Conservation (phyloP, 2,113 vertebrate genomes). For the Trochalopteron elliotii region DNA sequence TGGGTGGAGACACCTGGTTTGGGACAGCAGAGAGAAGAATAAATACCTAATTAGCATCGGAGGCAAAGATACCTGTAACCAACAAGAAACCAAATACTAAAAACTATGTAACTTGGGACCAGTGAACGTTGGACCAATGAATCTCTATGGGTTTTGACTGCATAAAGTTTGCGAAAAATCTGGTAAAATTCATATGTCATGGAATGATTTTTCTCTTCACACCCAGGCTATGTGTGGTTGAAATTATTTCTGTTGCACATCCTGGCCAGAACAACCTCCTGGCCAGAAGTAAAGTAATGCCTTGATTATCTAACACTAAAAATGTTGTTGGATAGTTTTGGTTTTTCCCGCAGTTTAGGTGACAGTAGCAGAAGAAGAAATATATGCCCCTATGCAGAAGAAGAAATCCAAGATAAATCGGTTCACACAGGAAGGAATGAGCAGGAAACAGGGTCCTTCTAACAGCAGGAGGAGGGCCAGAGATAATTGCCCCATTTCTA, state of each 20-base stretch:
- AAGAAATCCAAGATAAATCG: background rate
- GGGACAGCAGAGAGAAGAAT: background rate
- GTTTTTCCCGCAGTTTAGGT: background rate
- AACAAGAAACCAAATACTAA: background rate
- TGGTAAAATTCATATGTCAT: background rate
- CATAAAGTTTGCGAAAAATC: background rate
- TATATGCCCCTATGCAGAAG: accelerated
- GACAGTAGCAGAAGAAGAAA: background rate
- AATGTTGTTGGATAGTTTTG: background rate
- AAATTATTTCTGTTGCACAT: background rate
- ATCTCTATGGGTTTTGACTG: background rate
- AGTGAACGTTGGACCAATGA: background rate
- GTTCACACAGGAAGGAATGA: background rate
- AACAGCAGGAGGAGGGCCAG: background rate
- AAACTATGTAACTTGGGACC: background rate
- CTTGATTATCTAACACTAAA: background rate
- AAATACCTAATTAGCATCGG: background rate
- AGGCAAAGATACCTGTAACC: background rate
- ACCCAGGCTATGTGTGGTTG: background rate
- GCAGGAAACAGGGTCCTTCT: background rate
- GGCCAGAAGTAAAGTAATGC: background rate
- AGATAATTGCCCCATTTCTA: background rate
- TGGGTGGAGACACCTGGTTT: accelerated
- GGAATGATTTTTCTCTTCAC: background rate
- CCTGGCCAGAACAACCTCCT: background rate